A percentile compares a stretch with the other conserved stretches of the same genome.
Conservation (phyloP, 2,797 vertebrate species). For the Nasua narica region DNA sequence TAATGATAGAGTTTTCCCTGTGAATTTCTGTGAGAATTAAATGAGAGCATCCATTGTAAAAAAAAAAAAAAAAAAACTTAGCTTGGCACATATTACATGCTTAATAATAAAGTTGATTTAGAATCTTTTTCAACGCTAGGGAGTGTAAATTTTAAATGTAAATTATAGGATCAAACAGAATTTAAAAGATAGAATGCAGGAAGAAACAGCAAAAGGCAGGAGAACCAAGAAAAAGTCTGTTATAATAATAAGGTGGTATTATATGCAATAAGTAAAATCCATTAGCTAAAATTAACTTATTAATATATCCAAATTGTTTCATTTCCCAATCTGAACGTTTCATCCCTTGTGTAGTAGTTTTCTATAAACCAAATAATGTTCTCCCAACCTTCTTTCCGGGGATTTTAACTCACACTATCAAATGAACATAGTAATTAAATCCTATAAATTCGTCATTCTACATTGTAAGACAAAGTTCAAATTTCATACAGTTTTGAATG, state of each 20-base stretch:
- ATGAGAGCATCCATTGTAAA: not conserved
- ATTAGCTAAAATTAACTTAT: not conserved
- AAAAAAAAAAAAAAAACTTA: not conserved
- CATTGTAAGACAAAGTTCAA: not conserved
- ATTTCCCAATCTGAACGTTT: not conserved
- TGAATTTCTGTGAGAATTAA: not conserved
- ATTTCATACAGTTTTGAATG: not conserved
- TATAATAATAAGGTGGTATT: not conserved
- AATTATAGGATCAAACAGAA: not conserved
- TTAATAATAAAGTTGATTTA: not conserved
- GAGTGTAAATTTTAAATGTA: conserved; percentile 1
- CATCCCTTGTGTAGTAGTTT: not conserved
- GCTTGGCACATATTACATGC: not conserved
- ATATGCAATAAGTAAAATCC: not conserved
- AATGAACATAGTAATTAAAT: not conserved
- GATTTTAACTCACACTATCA: not conserved
- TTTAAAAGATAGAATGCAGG: not conserved
- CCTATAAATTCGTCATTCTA: not conserved
- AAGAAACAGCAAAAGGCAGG: not conserved
- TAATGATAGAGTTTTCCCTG: not conserved
- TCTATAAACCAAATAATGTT: not conserved
- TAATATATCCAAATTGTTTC: not conserved
- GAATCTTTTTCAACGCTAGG: not conserved
- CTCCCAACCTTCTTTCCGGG: not conserved
- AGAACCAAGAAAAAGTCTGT: not conserved